These are phyloP conservation scores for Channa maculata DNA, from an alignment of 2,113 vertebrate genomes.

Conservation along the genomic window DNA sequence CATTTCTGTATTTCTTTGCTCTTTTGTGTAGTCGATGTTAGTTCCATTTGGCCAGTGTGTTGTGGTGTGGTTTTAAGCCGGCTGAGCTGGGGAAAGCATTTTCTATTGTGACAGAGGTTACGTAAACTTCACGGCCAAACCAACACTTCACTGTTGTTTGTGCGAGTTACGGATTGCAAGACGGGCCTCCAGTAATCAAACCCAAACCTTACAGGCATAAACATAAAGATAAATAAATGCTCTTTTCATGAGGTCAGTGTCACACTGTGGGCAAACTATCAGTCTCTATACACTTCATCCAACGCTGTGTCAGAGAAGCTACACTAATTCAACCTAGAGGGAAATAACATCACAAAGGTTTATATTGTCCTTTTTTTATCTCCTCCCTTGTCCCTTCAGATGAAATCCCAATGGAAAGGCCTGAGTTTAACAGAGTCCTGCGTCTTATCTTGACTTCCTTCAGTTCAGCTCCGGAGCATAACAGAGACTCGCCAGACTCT, in stretches of 20 bases:
- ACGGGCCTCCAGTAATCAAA: conserved; percentile 71
- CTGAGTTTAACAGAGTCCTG: conserved; percentile 94
- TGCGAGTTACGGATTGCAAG: conserved; percentile 83
- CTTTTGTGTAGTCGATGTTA: conserved; percentile 46
- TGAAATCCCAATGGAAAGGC: conserved; percentile 94
- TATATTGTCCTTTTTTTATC: conserved; percentile 55
- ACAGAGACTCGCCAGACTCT: conserved; percentile 81
- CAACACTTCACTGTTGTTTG: conserved; percentile 85
- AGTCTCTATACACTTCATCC: conserved; percentile 72
- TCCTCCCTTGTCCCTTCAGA: conserved; percentile 67
- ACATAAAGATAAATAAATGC: conserved; percentile 90
- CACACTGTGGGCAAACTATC: conserved; percentile 86
- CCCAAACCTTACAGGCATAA: conserved; percentile 75
- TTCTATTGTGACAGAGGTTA: conserved; percentile 76
- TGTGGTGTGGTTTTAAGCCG: conserved; percentile 50
- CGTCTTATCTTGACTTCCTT: conserved; percentile 88
- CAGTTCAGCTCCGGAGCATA: conserved; percentile 87
- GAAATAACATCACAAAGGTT: conserved; percentile 76
- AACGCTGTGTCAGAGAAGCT: conserved; percentile 75
- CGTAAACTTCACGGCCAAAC: conserved; percentile 86
- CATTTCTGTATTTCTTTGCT: conserved; percentile 30
- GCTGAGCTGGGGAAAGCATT: conserved; percentile 51
- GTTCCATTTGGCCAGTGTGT: conserved; percentile 48
- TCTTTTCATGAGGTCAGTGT: conserved; percentile 85
- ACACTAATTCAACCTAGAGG: conserved; percentile 78